These are phyloP conservation scores for Meghimatium bilineatum DNA, from an alignment of 2,888 invertebrate genomes.

Conservation along the genomic window DNA sequence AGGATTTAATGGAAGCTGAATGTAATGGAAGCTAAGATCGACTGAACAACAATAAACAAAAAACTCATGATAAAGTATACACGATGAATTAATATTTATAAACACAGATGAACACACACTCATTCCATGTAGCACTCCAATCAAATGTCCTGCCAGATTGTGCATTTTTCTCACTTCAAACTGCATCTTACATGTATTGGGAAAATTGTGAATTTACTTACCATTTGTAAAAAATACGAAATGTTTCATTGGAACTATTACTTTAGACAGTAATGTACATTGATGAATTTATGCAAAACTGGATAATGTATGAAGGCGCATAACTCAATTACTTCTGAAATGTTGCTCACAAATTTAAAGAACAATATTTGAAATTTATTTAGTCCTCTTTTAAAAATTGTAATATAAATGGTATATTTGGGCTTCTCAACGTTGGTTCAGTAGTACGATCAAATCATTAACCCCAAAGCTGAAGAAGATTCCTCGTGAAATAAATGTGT, in stretches of 20 bases:
- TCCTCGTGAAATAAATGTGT: too few species aligned
- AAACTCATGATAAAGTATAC: neutral
- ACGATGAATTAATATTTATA: neutral
- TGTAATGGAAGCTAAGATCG: neutral
- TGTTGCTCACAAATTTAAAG: too few species aligned
- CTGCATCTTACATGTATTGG: neutral
- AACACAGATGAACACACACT: neutral
- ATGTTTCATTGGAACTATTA: neutral
- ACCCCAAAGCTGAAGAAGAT: too few species aligned
- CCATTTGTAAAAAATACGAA: neutral
- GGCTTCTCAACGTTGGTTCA: neutral
- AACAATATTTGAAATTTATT: neutral
- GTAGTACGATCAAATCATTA: neutral
- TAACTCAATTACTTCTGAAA: too few species aligned
- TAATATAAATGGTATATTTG: too few species aligned
- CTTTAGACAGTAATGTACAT: neutral
- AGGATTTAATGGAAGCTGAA: slow-evolving; percentile 21
- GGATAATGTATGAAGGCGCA: too few species aligned
- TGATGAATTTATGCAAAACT: neutral
- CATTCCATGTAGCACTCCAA: neutral
- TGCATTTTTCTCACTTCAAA: neutral
- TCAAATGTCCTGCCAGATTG: neutral
- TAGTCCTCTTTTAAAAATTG: neutral
- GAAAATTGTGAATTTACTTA: neutral
- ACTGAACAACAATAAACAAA: neutral